Percentiles rank a stretch among this genome's conserved stretches.
These are phyloP conservation scores for Apolygus lucorum DNA, from an alignment of 1,140 invertebrate species.

Conservation along the genomic window DNA sequence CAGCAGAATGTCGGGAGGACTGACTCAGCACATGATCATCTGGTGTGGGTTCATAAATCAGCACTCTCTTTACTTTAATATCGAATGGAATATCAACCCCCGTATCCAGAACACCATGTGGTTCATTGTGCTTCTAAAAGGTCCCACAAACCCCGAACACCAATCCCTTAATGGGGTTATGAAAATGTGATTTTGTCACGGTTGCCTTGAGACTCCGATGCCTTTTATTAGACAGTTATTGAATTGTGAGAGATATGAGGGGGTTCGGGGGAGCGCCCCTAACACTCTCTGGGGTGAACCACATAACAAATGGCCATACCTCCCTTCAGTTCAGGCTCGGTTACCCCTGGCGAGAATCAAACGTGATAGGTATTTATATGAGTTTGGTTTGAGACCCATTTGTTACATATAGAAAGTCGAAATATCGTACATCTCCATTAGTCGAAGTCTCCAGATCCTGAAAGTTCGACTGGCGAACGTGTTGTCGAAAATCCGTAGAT, in stretches of 20 bases:
- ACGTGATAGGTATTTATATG: neutral
- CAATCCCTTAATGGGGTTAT: slow-evolving; percentile 10
- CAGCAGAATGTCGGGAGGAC: too few relatives aligned
- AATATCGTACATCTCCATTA: neutral
- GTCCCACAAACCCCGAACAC: neutral
- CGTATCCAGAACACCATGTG: neutral
- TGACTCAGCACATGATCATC: too few relatives aligned
- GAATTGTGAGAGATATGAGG: neutral
- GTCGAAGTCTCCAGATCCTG: neutral
- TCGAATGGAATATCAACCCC: neutral
- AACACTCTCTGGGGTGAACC: neutral
- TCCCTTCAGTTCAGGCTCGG: neutral
- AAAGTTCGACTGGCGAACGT: neutral
- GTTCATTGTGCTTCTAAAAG: neutral
- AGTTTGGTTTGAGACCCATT: neutral
- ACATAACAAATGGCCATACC: slow-evolving; percentile 4
- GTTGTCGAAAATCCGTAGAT: too few relatives aligned
- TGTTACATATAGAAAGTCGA: neutral
- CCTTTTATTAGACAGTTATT: slow-evolving; percentile 15
- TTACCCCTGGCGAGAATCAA: neutral
- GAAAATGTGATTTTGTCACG: slow-evolving; percentile 13
- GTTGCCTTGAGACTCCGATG: slow-evolving; percentile 2
- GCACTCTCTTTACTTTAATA: too few relatives aligned
- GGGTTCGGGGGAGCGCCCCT: neutral
- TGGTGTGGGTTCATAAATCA: neutral